phyloP scores from a whole-genome alignment of 1,140 invertebrate species.

The Maconellicoccus hirsutus region DNA sequence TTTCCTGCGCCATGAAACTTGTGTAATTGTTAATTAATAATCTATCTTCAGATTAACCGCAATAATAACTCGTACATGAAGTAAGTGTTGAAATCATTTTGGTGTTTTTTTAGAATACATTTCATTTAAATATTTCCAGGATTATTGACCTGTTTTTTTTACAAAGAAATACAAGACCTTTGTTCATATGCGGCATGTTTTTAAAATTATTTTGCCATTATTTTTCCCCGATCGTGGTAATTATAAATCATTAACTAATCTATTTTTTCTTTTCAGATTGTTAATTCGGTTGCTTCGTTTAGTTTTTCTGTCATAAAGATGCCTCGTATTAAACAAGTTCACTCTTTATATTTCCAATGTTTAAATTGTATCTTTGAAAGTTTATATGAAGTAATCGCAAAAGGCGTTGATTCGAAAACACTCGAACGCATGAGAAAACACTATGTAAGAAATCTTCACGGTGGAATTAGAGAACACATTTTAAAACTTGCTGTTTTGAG shows the following conservation, averaged over 20 bases:
- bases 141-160: background rate
- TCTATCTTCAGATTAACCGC: background rate
- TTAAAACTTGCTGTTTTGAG: constrained; percentile 7
- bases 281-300: background rate
- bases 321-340: constrained; percentile 18
- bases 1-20: background rate
- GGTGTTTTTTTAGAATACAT: background rate
- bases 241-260: background rate
- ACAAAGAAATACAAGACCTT: background rate
- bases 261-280: no score
- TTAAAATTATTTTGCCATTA: background rate
- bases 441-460: constrained; percentile 14
- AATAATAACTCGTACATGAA: background rate
- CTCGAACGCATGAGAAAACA: background rate
- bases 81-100: background rate
- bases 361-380: constrained; percentile 2
- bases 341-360: constrained; percentile 15
- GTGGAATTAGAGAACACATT: constrained; percentile 22
- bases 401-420: background rate
- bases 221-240: background rate
- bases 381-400: background rate
- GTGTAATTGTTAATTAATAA: background rate
- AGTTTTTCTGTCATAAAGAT: background rate
- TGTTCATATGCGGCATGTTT: background rate
- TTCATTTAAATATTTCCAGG: background rate